Conservation (phyloP, 2,113 vertebrate species). For the Hippocampus barbouri region DNA sequence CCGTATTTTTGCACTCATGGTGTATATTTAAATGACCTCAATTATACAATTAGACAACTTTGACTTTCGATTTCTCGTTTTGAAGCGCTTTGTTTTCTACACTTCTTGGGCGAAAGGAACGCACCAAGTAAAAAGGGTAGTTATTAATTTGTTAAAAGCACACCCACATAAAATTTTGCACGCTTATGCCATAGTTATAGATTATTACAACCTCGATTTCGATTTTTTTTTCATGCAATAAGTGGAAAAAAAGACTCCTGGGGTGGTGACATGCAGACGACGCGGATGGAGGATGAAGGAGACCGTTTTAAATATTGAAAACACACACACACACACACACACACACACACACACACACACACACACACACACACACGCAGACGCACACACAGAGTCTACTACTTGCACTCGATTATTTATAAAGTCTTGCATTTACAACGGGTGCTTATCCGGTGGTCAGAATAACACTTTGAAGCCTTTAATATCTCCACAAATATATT, state of each 20-base stretch:
- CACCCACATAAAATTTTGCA: neutral
- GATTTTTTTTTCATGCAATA: neutral
- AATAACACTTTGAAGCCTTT: neutral
- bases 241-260: neutral
- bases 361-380: neutral
- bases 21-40: too few species aligned
- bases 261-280: too few species aligned
- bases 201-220: neutral
- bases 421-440: neutral
- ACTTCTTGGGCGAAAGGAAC: neutral
- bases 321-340: neutral
- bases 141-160: too few species aligned
- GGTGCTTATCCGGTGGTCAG: neutral
- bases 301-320: neutral
- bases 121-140: too few species aligned
- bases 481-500: neutral
- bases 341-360: neutral
- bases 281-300: neutral
- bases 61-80: neutral
- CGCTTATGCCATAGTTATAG: neutral
- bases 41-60: neutral
- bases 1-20: neutral
- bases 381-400: neutral
- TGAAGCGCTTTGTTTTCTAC: neutral
- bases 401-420: neutral